Percentiles rank a stretch among this genome's conserved stretches.
Evolutionary conservation across 2,888 invertebrate species (phyloP).

Genomic region (Phragmatobia fuliginosa): DNA sequence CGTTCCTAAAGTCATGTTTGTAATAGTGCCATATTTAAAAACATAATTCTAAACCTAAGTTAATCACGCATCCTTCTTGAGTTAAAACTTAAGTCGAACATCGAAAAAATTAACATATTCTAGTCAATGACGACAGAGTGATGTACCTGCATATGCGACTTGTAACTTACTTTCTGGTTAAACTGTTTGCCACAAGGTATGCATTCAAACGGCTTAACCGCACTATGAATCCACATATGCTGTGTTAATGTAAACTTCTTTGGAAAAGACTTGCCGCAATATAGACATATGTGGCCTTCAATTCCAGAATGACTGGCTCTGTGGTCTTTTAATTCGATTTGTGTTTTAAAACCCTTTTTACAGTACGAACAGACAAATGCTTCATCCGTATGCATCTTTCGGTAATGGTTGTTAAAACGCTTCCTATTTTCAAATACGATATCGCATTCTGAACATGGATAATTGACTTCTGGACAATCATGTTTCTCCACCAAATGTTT

Average conservation of each 20-base stretch:
- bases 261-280: conserved; percentile 82
- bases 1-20: too few relatives aligned
- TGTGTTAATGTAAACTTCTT: conserved; percentile 76
- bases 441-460: conserved; percentile 71
- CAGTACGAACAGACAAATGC: conserved; percentile 68
- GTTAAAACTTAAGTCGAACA: neutral
- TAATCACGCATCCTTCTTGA: too few relatives aligned
- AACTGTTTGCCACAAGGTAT: conserved; percentile 70
- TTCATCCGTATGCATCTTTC: conserved; percentile 68
- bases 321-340: conserved; percentile 71
- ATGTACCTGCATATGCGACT: conserved; percentile 56
- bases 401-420: conserved; percentile 70
- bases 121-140: conserved; percentile 4
- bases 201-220: conserved; percentile 70
- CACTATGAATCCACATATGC: conserved; percentile 78
- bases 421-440: conserved; percentile 61
- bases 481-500: conserved; percentile 67
- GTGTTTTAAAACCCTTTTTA: conserved; percentile 65
- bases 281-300: conserved; percentile 73
- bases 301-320: conserved; percentile 80
- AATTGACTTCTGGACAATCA: conserved; percentile 57
- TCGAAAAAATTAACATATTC: neutral
- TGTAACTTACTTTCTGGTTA: conserved; percentile 70
- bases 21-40: too few relatives aligned
- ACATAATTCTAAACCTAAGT: too few relatives aligned